phyloP scores from a whole-genome alignment of 2,888 invertebrate genomes.

The Panorpa germanica region DNA sequence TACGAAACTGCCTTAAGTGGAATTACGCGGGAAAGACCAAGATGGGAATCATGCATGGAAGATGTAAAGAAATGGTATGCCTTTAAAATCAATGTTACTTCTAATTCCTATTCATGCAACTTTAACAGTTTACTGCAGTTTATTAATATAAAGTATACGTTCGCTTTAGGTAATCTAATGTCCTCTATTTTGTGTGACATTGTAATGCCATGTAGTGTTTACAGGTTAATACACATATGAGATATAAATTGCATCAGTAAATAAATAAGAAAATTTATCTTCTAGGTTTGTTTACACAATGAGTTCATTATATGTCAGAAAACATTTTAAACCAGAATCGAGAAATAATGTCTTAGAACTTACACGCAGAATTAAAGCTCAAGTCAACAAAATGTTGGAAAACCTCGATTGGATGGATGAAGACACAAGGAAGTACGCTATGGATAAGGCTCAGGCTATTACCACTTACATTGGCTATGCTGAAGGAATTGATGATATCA shows the following conservation, averaged over 20 bases:
- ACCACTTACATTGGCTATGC: conserved; percentile 53
- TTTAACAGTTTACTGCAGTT: no score
- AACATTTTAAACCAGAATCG: conserved; percentile 43
- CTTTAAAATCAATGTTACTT: conserved; percentile 2
- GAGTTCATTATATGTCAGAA: conserved; percentile 29
- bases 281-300: conserved; percentile 19
- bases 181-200: no score
- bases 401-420: conserved; percentile 59
- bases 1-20: conserved; percentile 22
- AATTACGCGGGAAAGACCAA: conserved; percentile 20
- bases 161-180: no score
- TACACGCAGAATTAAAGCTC: conserved; percentile 40
- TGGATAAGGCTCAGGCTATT: conserved; percentile 43
- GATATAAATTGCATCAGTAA: no score
- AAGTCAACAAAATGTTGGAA: conserved; percentile 42
- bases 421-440: conserved; percentile 34
- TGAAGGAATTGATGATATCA: conserved; percentile 43
- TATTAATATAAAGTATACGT: no score
- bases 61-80: conserved; percentile 46
- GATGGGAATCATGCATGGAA: conserved; percentile 23
- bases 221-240: no score
- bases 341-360: conserved; percentile 42
- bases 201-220: no score
- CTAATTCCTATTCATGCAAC: conserved; percentile 1
- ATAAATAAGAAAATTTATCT: no score